Evolutionary conservation across 2,113 vertebrate species (phyloP).

Genomic region (Thamnophis sirtalis): DNA sequence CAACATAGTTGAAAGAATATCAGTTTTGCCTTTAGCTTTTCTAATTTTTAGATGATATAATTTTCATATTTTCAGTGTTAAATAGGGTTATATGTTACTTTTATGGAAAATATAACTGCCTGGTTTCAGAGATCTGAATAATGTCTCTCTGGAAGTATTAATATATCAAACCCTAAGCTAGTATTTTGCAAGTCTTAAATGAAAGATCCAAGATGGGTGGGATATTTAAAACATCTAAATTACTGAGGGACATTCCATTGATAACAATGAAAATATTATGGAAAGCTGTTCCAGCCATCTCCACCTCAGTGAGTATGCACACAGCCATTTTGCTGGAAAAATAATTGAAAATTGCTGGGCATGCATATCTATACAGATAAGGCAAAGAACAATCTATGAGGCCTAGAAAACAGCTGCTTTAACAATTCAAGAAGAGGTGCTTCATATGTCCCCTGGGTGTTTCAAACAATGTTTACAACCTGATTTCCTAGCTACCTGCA

Average conservation of each 20-base stretch:
- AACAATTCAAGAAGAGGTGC: background rate
- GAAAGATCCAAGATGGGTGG: constrained; percentile 29
- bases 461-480: background rate
- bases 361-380: background rate
- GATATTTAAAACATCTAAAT: constrained; percentile 25
- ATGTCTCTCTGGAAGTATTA: background rate
- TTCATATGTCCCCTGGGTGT: background rate
- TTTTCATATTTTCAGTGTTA: background rate
- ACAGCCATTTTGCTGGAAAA: background rate
- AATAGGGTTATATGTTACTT: fast-evolving
- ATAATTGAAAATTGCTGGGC: background rate
- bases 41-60: background rate
- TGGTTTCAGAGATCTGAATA: constrained; percentile 5
- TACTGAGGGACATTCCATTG: constrained; percentile 52
- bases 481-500: constrained; percentile 35
- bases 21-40: constrained; percentile 7
- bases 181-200: constrained; percentile 22
- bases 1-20: constrained; percentile 6
- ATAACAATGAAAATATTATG: constrained; percentile 47
- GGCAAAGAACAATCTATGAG: background rate
- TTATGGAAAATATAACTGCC: background rate
- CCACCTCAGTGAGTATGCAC: background rate
- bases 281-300: background rate
- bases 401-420: background rate
- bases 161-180: constrained; percentile 22